Base-by-base conservation (phyloP, 2,888 invertebrate species). In the Leptinotarsa peninsularis region DNA sequence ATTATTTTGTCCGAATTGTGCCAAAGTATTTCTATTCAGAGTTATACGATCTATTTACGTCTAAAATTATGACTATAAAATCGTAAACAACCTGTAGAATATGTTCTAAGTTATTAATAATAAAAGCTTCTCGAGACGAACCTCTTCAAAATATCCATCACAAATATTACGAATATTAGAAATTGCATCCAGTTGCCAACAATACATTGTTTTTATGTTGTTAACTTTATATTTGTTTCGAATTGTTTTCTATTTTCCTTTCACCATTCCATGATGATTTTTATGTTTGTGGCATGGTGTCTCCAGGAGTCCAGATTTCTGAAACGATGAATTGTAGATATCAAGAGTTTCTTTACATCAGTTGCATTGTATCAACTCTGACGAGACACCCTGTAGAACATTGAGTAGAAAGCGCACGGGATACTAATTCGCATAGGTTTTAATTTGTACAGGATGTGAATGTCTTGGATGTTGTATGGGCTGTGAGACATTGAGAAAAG, bases 381-480 rank as follows among this genome's bases (percentile, higher is more conserved):
- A 17, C 33, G 33, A 63, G 33, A n/a, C 33, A 63, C 50, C 52
- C 27, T 43, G 14, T 17, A 23, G 7, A 52, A 27, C 17, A 13
- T 68, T 56, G n/a, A 23, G 54, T 54, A 27, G 50, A 18, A 50
- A 67, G 49, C 23, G n/a, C 23, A 17, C 14, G 21, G 21, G 67
- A 43, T 43, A 17, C 4, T 54, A 54, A 18, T 54, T 54, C 54
- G 7, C n/a, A 54, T 54, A 67, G 49, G 4, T 67, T 67, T 67
- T 49, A 13, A 72, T 72, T 66, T 49, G 33, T 54, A 52, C 27
- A 66, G 49, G 21, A 76, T 72, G 68, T 75, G 78, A 73, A 78
- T 78, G 74, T 78, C 69, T 74, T 76, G 73, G 77, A 78, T 80
- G 76, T 82, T 81, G 81, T 79, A 80, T 82, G 81, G 81, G 81